phyloP scores from a whole-genome alignment of 2,888 invertebrate species.

The Baronia brevicornis region DNA sequence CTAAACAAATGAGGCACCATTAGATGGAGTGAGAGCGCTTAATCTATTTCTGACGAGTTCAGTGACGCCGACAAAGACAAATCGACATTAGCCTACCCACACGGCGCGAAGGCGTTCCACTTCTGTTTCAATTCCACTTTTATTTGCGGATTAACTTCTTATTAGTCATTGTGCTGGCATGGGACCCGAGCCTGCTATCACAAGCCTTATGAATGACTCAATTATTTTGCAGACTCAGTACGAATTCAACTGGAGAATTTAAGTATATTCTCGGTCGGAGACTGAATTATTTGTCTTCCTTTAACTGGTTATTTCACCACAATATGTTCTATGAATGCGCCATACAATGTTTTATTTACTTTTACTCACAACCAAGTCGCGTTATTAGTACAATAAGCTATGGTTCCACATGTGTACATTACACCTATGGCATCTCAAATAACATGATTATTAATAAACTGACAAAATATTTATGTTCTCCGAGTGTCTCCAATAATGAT shows the following conservation, averaged over 20 bases:
- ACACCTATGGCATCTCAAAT: constrained; percentile 29
- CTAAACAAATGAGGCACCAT: constrained; percentile 75
- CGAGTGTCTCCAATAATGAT: constrained; percentile 45
- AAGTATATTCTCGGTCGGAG: constrained; percentile 27
- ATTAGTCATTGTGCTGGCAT: constrained; percentile 69
- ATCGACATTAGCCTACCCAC: constrained; percentile 75
- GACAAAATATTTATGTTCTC: constrained; percentile 58
- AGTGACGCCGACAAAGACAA: constrained; percentile 76
- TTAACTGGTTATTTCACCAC: constrained; percentile 21
- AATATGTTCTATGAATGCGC: constrained; percentile 15
- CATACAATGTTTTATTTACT: constrained; percentile 15
- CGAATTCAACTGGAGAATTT: constrained; percentile 38
- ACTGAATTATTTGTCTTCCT: constrained; percentile 28
- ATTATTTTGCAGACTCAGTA: constrained; percentile 64
- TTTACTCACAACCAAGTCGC: constrained; percentile 29
- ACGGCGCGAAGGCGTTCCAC: constrained; percentile 70
- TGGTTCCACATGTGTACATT: constrained; percentile 45
- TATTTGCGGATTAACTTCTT: constrained; percentile 76
- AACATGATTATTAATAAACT: constrained; percentile 52
- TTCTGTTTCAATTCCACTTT: constrained; percentile 76
- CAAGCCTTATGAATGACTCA: constrained; percentile 73
- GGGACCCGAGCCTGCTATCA: constrained; percentile 56
- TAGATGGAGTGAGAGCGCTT: constrained; percentile 75
- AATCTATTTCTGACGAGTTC: constrained; percentile 77
- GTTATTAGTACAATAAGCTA: constrained; percentile 34